phyloP scores from a whole-genome alignment of 2,113 vertebrate genomes.

The Sorex araneus region DNA sequence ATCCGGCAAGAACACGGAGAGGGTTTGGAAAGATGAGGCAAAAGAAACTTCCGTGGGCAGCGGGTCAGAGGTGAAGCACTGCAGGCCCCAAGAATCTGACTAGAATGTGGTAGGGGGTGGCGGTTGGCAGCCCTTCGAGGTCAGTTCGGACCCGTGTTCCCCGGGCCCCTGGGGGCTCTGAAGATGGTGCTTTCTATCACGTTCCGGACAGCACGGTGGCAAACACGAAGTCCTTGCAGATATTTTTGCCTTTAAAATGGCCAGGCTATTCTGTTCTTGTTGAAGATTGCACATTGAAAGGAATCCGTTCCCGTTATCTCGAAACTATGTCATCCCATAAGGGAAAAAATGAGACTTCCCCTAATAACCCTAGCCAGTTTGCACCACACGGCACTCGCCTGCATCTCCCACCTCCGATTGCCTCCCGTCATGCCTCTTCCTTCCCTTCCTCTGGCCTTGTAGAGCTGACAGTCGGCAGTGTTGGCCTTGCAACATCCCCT shows the following conservation, averaged over 20 bases:
- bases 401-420: background rate
- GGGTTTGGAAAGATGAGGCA: background rate
- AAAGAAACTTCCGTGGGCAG: background rate
- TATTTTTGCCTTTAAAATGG: background rate
- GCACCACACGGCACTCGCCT: rapidly evolving
- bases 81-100: background rate
- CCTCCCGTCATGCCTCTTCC: background rate
- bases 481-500: background rate
- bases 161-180: too few relatives aligned
- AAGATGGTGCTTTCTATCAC: background rate
- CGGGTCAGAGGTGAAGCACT: background rate
- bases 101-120: too few relatives aligned
- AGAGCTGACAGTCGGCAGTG: background rate
- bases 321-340: background rate
- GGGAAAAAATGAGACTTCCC: background rate
- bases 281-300: slow-evolving; percentile 19
- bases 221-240: background rate
- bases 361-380: background rate
- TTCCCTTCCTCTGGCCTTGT: background rate
- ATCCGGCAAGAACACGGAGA: background rate
- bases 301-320: slow-evolving; percentile 21
- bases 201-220: background rate
- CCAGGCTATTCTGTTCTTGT: background rate
- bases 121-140: background rate
- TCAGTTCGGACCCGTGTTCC: background rate